Percentiles rank a stretch among this genome's conserved stretches.
Evolutionary conservation across 2,113 vertebrate genomes (phyloP).

Genomic region (Sturnus vulgaris): DNA sequence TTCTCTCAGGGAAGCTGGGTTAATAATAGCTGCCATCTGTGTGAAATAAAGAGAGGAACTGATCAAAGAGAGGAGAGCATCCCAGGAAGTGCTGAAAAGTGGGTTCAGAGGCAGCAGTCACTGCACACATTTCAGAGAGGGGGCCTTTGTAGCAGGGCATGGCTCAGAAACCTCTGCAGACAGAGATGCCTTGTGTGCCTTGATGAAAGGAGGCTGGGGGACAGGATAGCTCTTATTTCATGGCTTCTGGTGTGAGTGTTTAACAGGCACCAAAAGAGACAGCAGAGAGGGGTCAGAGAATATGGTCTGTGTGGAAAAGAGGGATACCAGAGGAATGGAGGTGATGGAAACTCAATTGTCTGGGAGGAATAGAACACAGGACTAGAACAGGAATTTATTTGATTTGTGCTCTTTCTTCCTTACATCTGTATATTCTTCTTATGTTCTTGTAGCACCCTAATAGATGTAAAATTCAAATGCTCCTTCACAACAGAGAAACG

Average conservation of each 20-base stretch:
- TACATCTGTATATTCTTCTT: background rate
- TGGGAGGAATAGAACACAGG: background rate
- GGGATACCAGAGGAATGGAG: background rate
- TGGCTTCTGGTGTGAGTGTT: background rate
- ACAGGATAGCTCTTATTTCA: background rate
- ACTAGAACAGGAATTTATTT: background rate
- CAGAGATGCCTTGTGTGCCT: background rate
- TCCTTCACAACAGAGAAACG: background rate
- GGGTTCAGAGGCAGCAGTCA: background rate
- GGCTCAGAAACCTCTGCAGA: background rate
- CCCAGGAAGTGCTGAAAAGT: background rate
- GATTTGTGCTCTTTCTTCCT: background rate
- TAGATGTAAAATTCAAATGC: background rate
- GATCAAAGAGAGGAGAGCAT: background rate
- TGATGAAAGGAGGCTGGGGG: background rate
- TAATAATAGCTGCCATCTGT: background rate
- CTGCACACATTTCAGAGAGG: background rate
- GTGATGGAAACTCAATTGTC: background rate
- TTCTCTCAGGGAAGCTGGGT: background rate
- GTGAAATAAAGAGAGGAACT: background rate
- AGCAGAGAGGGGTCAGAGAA: background rate
- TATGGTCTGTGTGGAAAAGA: background rate
- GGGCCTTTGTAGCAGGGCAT: background rate
- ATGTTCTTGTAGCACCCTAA: background rate
- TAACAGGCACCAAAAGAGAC: background rate